phyloP scores from a whole-genome alignment of 2,113 vertebrate species.

The Microtus montanus region DNA sequence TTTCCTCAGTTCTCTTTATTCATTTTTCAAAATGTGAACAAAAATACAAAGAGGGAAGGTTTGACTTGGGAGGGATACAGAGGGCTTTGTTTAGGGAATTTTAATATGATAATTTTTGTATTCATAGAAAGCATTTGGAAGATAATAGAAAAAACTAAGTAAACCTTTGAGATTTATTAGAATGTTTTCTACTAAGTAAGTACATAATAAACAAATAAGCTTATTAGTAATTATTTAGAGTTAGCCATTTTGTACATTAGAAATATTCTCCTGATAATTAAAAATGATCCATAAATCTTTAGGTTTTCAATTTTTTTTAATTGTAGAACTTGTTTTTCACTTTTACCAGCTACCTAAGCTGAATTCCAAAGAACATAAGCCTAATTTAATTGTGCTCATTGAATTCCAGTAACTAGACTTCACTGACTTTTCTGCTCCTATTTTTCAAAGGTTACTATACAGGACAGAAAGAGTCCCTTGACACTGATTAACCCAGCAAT shows the following conservation, averaged over 20 bases:
- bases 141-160: not conserved
- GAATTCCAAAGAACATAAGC: conserved; percentile 45
- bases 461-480: not conserved
- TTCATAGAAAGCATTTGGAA: not conserved
- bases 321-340: not conserved
- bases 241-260: not conserved
- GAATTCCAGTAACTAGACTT: conserved; percentile 71
- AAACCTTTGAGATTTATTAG: not conserved
- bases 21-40: not conserved
- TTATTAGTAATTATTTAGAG: not conserved
- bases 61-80: not conserved
- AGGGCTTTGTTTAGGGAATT: not conserved
- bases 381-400: conserved; percentile 69
- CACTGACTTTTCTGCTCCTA: conserved; percentile 52
- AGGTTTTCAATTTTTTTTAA: not conserved
- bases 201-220: not conserved
- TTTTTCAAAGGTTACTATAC: conserved; percentile 49
- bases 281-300: not conserved
- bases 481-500: not conserved
- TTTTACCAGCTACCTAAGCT: not conserved
- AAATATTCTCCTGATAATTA: not conserved
- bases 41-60: not conserved
- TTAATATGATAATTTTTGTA: not conserved
- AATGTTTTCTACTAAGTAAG: not conserved
- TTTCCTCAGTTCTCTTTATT: not conserved